Evolutionary conservation across 1,140 invertebrate genomes (phyloP).

Genomic region (Colletes latitarsis): DNA sequence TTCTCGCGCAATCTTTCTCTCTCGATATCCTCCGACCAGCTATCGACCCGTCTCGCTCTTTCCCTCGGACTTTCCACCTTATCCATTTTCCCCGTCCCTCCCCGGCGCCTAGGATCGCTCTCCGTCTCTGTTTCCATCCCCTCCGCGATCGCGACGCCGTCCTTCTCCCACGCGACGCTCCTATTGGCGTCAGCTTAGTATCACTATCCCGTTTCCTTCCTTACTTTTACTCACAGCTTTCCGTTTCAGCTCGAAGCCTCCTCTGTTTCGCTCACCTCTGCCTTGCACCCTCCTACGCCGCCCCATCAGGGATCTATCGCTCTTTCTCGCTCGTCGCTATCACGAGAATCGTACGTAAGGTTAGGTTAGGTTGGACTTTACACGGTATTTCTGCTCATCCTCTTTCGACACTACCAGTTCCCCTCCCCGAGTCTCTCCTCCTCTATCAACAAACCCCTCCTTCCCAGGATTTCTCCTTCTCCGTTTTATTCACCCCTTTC

Average conservation of each 20-base stretch:
- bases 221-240: slow-evolving; percentile 34
- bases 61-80: not conserved
- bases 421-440: not conserved
- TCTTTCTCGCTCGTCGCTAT: not conserved
- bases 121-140: not conserved
- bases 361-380: not conserved
- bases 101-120: not conserved
- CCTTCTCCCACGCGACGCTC: not conserved
- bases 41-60: slow-evolving; percentile 22
- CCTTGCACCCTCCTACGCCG: not conserved
- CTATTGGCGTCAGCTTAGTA: not conserved
- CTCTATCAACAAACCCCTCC: not conserved
- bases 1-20: not conserved
- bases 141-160: not conserved
- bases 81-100: not conserved
- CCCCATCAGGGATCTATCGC: not conserved
- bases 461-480: not conserved
- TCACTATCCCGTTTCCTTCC: not conserved
- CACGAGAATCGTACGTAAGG: not conserved
- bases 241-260: not conserved
- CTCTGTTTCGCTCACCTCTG: not conserved
- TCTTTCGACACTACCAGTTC: not conserved
- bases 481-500: not conserved
- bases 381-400: not conserved
- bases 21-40: not conserved